Conservation (phyloP, 2,113 vertebrate species). For the Ivindomyrus marchei region DNA sequence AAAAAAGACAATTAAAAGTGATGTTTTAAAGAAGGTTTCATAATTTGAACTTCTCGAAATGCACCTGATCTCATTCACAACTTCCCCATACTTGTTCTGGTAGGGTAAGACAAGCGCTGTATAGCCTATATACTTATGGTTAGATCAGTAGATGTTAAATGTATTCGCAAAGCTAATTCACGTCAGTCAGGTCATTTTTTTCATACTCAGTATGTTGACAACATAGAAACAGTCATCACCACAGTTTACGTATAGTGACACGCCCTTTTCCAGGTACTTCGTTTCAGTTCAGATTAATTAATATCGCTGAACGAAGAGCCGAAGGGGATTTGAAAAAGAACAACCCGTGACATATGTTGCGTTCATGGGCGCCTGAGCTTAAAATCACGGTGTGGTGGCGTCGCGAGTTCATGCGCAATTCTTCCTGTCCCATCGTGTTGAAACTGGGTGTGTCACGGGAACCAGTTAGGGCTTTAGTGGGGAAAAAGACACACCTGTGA, state of each 20-base stretch:
- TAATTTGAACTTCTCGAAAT: not conserved
- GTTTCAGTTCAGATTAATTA: not conserved
- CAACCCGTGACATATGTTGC: not conserved
- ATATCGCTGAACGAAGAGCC: not conserved
- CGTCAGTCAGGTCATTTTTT: not conserved
- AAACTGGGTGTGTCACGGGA: not conserved
- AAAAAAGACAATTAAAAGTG: not conserved
- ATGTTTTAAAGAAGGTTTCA: not conserved
- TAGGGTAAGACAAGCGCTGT: not conserved
- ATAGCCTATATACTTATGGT: not conserved
- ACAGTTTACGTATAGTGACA: not conserved
- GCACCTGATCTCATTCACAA: not conserved
- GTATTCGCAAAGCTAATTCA: not conserved
- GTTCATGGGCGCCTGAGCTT: not conserved
- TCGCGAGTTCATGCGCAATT: not conserved
- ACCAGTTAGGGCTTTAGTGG: not conserved
- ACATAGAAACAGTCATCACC: not conserved
- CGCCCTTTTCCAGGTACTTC: not conserved
- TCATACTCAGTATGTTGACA: not conserved
- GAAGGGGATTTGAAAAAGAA: not conserved
- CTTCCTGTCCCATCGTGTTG: constrained; percentile 3
- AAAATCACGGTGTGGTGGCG: not conserved
- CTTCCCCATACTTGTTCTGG: not conserved
- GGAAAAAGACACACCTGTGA: constrained; percentile 6
- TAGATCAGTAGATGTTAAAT: not conserved